Base-by-base conservation (phyloP, 2,888 invertebrate genomes). In the Mantis religiosa region DNA sequence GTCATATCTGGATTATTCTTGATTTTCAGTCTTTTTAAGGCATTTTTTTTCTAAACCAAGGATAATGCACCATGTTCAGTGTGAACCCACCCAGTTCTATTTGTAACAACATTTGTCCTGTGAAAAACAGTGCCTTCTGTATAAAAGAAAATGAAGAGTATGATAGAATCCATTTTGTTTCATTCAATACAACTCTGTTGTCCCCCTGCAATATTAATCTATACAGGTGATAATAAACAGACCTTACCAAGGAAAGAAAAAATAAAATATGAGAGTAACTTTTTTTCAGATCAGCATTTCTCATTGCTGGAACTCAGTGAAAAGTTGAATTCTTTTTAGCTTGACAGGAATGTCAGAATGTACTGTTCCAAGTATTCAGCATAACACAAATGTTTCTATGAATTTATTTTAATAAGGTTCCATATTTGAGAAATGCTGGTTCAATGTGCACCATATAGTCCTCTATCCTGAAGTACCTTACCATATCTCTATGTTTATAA, bases 51-150 rank as follows among this genome's bases (percentile, higher is more conserved):
- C 84, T 34, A 3, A 84, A 25, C 41, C 41, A 41, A 84, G 34
- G 84, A 28, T 34, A 84, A 30, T 54, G 30, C 71, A 28, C 20
- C 25, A 81, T 84, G n/a, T 86, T 81, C 86, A 86, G 25, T 86
- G 86, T 86, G 81, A 86, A 71, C 28, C 81, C 86, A 86, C 30
- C 28, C 81, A 28, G 85, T 71, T 71, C 86, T 86, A 86, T 47
- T 83, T 88, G 81, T 88, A 84, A 88, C 87, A 87, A 88, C 83
- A 88, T 84, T 84, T 88, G 83, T 88, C 84, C 88, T 88, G 88
- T 88, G 88, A 87, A 84, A 84, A 88, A 88, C 88, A 88, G 88
- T 88, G 88, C 88, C 88, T 88, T 88, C 47, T 88, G 88, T 88
- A 84, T 83, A 88, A 88, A 88, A 41, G 30, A 83, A 87, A 83